phyloP scores from a whole-genome alignment of 35 echinoderm and acorn worm genomes.

The Lytechinus pictus region DNA sequence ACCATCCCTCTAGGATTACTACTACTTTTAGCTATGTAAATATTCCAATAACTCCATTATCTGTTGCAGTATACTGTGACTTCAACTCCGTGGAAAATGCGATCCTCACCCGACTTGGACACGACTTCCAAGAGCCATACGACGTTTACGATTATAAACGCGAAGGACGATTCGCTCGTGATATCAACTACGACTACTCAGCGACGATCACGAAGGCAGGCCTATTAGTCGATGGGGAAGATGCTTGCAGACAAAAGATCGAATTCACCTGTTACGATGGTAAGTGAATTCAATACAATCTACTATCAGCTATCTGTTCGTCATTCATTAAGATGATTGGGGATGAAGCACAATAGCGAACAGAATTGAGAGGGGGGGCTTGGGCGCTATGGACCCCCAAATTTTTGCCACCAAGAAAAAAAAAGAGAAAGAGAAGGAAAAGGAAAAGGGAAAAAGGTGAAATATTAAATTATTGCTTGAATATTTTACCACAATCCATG shows the following conservation, averaged over 20 bases:
- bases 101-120: conserved; percentile 44
- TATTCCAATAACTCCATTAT: not conserved
- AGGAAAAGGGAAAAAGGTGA: too few species aligned
- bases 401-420: too few species aligned
- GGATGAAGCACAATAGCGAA: too few species aligned
- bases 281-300: not conserved
- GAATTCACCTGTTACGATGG: conserved; percentile 36
- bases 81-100: conserved; percentile 68
- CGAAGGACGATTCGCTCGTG: conserved; percentile 42
- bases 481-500: too few species aligned
- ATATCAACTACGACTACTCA: conserved; percentile 57
- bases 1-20: too few species aligned
- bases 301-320: not conserved
- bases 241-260: conserved; percentile 62
- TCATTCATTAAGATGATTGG: too few species aligned
- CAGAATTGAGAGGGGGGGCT: too few species aligned
- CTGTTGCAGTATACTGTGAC: conserved; percentile 67
- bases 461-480: too few species aligned
- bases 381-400: too few species aligned
- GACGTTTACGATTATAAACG: conserved; percentile 27
- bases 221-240: not conserved
- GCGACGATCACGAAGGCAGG: not conserved
- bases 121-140: conserved; percentile 43
- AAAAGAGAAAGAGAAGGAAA: too few species aligned
- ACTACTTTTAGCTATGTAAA: too few species aligned